These are phyloP conservation scores for Carcina quercana DNA, from an alignment of 2,888 invertebrate genomes.

Conservation along the genomic window DNA sequence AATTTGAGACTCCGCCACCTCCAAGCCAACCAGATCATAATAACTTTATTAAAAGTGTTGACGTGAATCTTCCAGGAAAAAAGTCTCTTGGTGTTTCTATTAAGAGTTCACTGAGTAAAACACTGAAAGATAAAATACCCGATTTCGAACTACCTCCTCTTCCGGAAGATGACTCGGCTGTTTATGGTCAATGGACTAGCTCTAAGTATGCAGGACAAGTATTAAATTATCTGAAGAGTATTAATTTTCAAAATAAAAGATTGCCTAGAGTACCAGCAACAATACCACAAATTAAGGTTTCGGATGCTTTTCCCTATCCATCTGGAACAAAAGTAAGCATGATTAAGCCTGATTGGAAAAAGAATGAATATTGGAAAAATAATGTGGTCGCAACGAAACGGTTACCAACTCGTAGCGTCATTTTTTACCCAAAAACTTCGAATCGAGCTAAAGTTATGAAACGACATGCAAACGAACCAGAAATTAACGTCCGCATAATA, in stretches of 20 bases:
- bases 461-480: conserved; percentile 27
- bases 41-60: too few species aligned
- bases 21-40: conserved; percentile 15
- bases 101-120: conserved; percentile 10
- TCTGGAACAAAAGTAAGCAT: too few species aligned
- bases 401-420: too few species aligned
- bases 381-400: too few species aligned
- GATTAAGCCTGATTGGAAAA: too few species aligned
- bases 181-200: conserved; percentile 55
- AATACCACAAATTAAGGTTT: conserved; percentile 41
- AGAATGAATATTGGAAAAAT: too few species aligned
- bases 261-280: conserved; percentile 43
- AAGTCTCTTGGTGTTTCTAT: too few species aligned
- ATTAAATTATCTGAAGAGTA: conserved; percentile 53
- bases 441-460: too few species aligned
- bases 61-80: too few species aligned
- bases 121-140: conserved; percentile 22
- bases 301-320: conserved; percentile 49
- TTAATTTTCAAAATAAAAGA: conserved; percentile 36
- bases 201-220: conserved; percentile 54
- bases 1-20: conserved; percentile 52
- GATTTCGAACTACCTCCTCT: conserved; percentile 47
- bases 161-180: conserved; percentile 29
- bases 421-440: too few species aligned
- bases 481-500: conserved; percentile 53